Percentiles rank a stretch among this genome's conserved stretches.
Conservation (phyloP, 1,140 invertebrate genomes). For the Drosophila bifasciata region DNA sequence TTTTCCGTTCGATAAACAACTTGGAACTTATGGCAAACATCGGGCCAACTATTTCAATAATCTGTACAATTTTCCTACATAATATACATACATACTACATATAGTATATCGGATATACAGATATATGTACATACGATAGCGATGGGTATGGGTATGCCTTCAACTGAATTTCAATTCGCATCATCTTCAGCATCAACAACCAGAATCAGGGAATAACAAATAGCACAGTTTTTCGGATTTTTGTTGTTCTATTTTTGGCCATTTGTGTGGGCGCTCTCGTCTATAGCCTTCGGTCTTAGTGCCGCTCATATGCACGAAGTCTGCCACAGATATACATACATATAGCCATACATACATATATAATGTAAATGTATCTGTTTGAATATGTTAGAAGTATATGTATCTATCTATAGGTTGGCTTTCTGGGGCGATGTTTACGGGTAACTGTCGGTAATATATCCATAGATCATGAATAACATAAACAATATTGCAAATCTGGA, state of each 20-base stretch:
- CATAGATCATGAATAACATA: conserved; percentile 40
- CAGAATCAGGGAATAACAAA: conserved; percentile 71
- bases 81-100: conserved; percentile 5
- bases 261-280: conserved; percentile 68
- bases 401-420: conserved; percentile 50
- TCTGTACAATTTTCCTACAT: conserved; percentile 1
- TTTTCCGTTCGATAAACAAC: conserved; percentile 8
- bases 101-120: neutral
- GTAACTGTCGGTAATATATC: conserved; percentile 38
- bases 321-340: conserved; percentile 16
- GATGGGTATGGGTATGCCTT: conserved; percentile 48
- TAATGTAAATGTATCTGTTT: conserved; percentile 30
- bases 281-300: conserved; percentile 62
- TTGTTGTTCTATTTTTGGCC: conserved; percentile 68
- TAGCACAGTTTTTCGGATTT: conserved; percentile 73
- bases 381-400: conserved; percentile 20
- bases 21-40: conserved; percentile 15
- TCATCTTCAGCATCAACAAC: conserved; percentile 65
- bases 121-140: neutral
- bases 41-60: neutral
- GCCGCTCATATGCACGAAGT: conserved; percentile 39
- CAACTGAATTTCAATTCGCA: conserved; percentile 75
- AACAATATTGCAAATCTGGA: conserved; percentile 22
- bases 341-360: conserved; percentile 21
- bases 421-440: conserved; percentile 48